Evolutionary conservation across 2,888 invertebrate genomes (phyloP).

Genomic region (Blera fallax): DNA sequence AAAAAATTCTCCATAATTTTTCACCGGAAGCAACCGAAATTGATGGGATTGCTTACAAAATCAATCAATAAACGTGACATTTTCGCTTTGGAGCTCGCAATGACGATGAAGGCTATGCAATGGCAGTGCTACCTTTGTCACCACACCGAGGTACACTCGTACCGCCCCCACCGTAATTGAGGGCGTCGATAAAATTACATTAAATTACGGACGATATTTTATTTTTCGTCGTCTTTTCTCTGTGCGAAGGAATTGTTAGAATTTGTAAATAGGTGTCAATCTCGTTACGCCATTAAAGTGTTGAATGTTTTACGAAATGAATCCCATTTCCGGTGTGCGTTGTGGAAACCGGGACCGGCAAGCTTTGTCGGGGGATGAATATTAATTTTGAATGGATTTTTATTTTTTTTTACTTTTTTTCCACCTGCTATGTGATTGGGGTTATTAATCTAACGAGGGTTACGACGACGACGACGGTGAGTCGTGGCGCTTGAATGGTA

Average conservation of each 20-base stretch:
- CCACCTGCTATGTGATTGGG: slow-evolving; percentile 32
- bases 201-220: slow-evolving; percentile 33
- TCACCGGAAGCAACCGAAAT: slow-evolving; percentile 52
- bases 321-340: slow-evolving; percentile 55
- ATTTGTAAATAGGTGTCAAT: slow-evolving; percentile 61
- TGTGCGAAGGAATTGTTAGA: slow-evolving; percentile 26
- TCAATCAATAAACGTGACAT: slow-evolving; percentile 66
- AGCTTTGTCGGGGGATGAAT: slow-evolving; percentile 16
- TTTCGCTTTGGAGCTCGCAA: slow-evolving; percentile 30
- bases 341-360: neutral
- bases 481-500: slow-evolving; percentile 21
- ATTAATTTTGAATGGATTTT: slow-evolving; percentile 55
- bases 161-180: slow-evolving; percentile 5
- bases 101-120: neutral
- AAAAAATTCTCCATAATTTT: slow-evolving; percentile 27
- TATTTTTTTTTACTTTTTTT: neutral
- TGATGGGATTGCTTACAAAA: slow-evolving; percentile 65
- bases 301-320: slow-evolving; percentile 64
- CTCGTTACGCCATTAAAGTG: slow-evolving; percentile 59
- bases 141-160: too few species aligned
- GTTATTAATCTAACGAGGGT: slow-evolving; percentile 39
- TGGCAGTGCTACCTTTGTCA: neutral
- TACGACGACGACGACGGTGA: neutral
- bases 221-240: slow-evolving; percentile 3
- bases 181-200: slow-evolving; percentile 54